Evolutionary conservation across 2,113 vertebrate species (phyloP), one percentile per base, ranked within the genome.

Genomic region (Psittacula cyanocephala): DNA sequence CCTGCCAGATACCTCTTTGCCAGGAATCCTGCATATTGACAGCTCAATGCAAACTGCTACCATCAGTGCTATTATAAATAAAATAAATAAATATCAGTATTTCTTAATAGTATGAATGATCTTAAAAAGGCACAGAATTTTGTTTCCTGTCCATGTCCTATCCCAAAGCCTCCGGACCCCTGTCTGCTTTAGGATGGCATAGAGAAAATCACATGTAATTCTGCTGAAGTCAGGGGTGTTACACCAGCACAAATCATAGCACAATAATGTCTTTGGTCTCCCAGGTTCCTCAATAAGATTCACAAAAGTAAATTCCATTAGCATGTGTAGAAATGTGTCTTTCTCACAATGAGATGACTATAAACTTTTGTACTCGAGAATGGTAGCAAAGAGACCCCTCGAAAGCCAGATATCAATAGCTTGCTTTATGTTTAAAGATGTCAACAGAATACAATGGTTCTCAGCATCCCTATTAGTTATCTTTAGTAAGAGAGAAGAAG

Each of bases 401-500:
- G 1, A 93, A 96, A 93, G 52, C 95, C 86, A 93, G 86, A 89
- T 95, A 96, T 96, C 87, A 95, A 95, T 95, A 93, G 49, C 93
- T 97, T 89, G 90, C 88, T 95, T 94, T 95, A 76, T 91, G 86
- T 95, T 97, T 96, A 96, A 97, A 93, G 62, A 97, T 87, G 96
- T 95, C 96, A 96, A 96, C 93, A 95, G 92, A 93, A 59, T 76
- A 96, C 93, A 95, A 89, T 96, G 57, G 91, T 31, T 96, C 93
- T 96, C 95, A 96, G 93, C 96, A 94, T 91, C 90, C 96, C 84
- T 93, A 97, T 97, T 96, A 97, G 93, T 93, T 96, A 96, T 96
- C 96, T 96, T 96, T 96, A 93, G 96, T 96, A 96, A 97, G 89
- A 81, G 95, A 97, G 96, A 96, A 95, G 96, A 96, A 97, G 96